Conservation (phyloP, 2,888 invertebrate genomes). For the Camptogramma bilineatum region DNA sequence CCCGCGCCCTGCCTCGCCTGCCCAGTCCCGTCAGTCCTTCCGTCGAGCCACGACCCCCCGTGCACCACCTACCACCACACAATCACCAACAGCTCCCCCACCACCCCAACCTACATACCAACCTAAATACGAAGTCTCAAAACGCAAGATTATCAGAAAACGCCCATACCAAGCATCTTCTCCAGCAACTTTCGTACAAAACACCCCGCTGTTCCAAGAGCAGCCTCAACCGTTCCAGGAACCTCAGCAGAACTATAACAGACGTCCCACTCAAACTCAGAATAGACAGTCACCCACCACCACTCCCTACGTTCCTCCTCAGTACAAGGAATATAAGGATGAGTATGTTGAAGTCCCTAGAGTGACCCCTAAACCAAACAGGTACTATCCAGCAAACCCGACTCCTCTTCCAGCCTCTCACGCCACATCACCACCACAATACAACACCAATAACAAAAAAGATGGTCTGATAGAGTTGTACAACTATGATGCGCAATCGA, state of each 20-base stretch:
- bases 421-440: constrained; percentile 59
- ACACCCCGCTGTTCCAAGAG: constrained; percentile 44
- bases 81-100: constrained; percentile 46
- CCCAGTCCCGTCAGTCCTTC: constrained; percentile 60
- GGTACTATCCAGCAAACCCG: constrained; percentile 61
- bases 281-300: constrained; percentile 53
- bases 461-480: constrained; percentile 76
- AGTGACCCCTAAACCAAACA: constrained; percentile 72
- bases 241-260: constrained; percentile 52
- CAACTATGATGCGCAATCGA: constrained; percentile 77
- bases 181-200: constrained; percentile 60
- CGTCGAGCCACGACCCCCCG: constrained; percentile 76
- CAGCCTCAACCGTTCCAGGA: constrained; percentile 37
- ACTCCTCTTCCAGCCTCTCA: constrained; percentile 64
- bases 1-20: constrained; percentile 56
- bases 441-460: constrained; percentile 67
- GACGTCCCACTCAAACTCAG: constrained; percentile 52
- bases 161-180: constrained; percentile 70
- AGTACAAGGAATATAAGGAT: constrained; percentile 71
- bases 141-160: constrained; percentile 75
- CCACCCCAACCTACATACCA: constrained; percentile 54
- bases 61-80: constrained; percentile 59
- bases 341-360: constrained; percentile 80
- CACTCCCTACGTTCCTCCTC: constrained; percentile 69
- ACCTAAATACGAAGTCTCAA: constrained; percentile 64